Evolutionary conservation across 2,888 invertebrate genomes (phyloP), one percentile per base, ranked within the genome.

Genomic region (Epirrita christyi): DNA sequence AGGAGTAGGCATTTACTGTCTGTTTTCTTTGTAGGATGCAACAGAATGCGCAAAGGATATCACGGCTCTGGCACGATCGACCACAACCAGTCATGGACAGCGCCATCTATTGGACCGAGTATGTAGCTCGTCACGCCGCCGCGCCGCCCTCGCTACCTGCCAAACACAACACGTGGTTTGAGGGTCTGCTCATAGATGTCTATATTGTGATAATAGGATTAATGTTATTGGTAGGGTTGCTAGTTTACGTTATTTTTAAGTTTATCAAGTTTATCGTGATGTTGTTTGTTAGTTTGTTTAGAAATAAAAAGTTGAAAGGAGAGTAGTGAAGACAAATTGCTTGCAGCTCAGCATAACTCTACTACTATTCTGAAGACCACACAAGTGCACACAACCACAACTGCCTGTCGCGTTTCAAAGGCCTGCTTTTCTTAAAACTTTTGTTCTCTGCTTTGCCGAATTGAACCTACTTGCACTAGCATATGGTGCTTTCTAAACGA

Each of bases 21-120:
- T 32, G 37, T n/a, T 11, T 37, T 6, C 43, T 60, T 74, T 71
- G n/a, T 67, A 89, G 89, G 46, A 81, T 85, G 79, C 85, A 85
- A 66, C 55, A 83, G 73, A 85, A 83, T 52, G 93, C 93, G 0
- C 82, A 88, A 73, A 85, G 79, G 61, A 79, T 93, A 32, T 92
- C 93, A 0, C 79, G 78, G 40, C 72, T 89, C 13, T 94, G 93
- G 87, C 87, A 86, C 57, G 94, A 94, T 63, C 81, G 94, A 44
- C 94, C 93, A 0, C 74, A 91, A 64, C 80, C 91, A 2, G 93
- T 93, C 1, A 77, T 94, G 77, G 93, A 94, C 36, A 93, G 93
- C 66, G 94, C 94, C 70, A 88, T 93, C 72, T 94, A 92, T 73
- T 94, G 94, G 94, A 92, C 94, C 0, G 94, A 94, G 80, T 94